These are phyloP conservation scores for Cebidichthys violaceus DNA, from an alignment of 2,113 vertebrate species.

Conservation along the genomic window DNA sequence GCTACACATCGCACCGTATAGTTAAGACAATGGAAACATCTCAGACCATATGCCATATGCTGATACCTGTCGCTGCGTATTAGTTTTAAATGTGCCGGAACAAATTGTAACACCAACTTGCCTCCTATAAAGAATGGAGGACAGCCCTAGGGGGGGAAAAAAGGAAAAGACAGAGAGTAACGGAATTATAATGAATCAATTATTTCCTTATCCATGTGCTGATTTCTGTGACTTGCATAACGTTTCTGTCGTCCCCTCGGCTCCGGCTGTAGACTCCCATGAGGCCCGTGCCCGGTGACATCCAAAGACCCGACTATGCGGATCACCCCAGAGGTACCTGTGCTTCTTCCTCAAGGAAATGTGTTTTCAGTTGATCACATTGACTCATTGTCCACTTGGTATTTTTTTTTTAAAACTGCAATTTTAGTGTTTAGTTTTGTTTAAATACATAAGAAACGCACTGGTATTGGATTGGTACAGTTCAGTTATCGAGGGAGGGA, in stretches of 20 bases:
- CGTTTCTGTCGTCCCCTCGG: conserved; percentile 24
- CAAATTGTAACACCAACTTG: not conserved
- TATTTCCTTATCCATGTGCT: not conserved
- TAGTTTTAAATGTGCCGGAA: not conserved
- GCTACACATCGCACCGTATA: not conserved
- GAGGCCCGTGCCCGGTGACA: conserved; percentile 92
- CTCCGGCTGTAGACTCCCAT: conserved; percentile 89
- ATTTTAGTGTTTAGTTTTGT: not conserved
- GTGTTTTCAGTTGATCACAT: not conserved
- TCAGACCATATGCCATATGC: not conserved
- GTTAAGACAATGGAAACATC: not conserved
- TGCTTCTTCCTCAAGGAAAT: not conserved
- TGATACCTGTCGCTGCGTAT: not conserved
- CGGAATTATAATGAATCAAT: not conserved
- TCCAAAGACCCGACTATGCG: conserved; percentile 98
- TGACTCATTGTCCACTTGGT: not conserved
- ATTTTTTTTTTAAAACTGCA: not conserved
- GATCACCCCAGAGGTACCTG: conserved; percentile 96
- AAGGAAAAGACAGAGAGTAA: not conserved
- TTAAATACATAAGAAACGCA: not conserved
- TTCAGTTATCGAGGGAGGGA: not conserved
- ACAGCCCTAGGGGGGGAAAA: too few species aligned
- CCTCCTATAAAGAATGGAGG: not conserved
- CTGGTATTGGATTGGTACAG: not conserved
- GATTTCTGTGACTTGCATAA: conserved; percentile 4